A percentile compares a stretch with the other conserved stretches of the same genome.
phyloP scores from a whole-genome alignment of 2,888 invertebrate genomes.

The Catocala sponsa region DNA sequence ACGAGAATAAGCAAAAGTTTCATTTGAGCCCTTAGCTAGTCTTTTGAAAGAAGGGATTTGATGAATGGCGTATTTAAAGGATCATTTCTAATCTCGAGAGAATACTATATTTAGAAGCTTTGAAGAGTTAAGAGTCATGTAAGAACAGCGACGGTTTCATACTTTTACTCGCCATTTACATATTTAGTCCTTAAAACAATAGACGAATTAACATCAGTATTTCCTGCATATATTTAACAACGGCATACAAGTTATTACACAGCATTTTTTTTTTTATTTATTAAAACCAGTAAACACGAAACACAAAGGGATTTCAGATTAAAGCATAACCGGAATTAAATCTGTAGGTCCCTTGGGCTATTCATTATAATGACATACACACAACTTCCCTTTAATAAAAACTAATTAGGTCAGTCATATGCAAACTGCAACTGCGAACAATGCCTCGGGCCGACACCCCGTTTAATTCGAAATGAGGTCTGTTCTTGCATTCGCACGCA shows the following conservation, averaged over 20 bases:
- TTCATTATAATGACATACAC: conserved; percentile 2
- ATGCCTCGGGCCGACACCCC: conserved; percentile 1
- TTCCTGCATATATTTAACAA: too few species aligned
- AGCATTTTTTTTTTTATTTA: too few species aligned
- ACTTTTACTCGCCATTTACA: not conserved
- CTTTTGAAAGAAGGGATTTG: not conserved
- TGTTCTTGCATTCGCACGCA: conserved; percentile 29
- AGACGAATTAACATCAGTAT: too few species aligned
- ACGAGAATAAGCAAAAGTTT: conserved; percentile 2
- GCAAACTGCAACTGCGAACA: conserved; percentile 6
- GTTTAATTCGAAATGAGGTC: conserved; percentile 28
- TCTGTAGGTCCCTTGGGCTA: not conserved
- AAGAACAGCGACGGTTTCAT: not conserved
- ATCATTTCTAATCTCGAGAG: conserved; percentile 6
- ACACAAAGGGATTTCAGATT: too few species aligned
- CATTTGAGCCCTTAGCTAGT: not conserved
- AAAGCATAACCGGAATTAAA: not conserved
- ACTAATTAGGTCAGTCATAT: conserved; percentile 5
- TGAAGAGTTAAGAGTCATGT: not conserved
- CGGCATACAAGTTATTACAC: too few species aligned
- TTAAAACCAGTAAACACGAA: too few species aligned
- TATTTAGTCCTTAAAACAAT: not conserved
- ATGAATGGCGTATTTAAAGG: conserved; percentile 13
- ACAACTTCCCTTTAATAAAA: conserved; percentile 3
- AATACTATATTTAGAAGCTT: not conserved